These are phyloP conservation scores for Leptobrachium ailaonicum DNA, from an alignment of 2,113 vertebrate genomes.

Conservation along the genomic window DNA sequence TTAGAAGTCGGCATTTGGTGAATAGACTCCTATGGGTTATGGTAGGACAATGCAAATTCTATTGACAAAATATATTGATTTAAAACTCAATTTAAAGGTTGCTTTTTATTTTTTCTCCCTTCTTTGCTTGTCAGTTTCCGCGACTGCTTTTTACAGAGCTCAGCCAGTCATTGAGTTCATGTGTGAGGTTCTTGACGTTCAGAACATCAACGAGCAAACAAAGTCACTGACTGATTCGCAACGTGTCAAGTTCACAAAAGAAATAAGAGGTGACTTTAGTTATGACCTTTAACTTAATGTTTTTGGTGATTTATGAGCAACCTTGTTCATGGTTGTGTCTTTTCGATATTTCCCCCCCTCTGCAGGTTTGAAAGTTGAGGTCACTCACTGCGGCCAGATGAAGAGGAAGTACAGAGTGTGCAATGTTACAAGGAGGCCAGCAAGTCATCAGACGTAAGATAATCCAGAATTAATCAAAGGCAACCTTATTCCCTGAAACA, in stretches of 20 bases:
- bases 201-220: constrained; percentile 97
- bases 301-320: background rate
- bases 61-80: no score
- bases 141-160: constrained; percentile 96
- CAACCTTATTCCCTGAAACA: no score
- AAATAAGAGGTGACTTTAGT: constrained; percentile 86
- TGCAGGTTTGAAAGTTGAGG: constrained; percentile 94
- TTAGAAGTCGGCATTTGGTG: no score
- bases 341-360: background rate
- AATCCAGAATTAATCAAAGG: background rate
- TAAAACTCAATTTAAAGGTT: no score
- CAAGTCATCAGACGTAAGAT: constrained; percentile 95
- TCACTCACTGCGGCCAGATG: constrained; percentile 98
- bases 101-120: no score
- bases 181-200: constrained; percentile 97
- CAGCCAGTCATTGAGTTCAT: constrained; percentile 99
- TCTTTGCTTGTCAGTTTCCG: constrained; percentile 77
- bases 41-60: no score
- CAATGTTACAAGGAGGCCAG: constrained; percentile 93
- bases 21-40: no score
- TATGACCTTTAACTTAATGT: constrained; percentile 41
- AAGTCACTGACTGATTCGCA: constrained; percentile 97
- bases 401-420: constrained; percentile 98
- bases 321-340: background rate
- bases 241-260: constrained; percentile 99